Conservation (phyloP, 1,140 invertebrate species). For the Drosophila nannoptera region DNA sequence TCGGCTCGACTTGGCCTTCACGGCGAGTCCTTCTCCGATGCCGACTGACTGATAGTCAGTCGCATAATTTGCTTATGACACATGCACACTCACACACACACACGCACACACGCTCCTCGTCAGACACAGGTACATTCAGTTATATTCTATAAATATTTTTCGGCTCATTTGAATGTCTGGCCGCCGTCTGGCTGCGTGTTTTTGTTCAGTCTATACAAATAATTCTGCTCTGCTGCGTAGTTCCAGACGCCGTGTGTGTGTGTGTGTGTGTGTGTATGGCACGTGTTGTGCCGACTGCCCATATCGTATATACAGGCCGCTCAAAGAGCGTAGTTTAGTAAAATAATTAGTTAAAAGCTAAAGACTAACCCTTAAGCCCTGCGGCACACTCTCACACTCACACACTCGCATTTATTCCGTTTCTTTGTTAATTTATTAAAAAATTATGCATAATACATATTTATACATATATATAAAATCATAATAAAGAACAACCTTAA, state of each 20-base stretch:
- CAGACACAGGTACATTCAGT: constrained; percentile 35
- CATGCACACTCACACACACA: constrained; percentile 9
- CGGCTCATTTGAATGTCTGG: constrained; percentile 67
- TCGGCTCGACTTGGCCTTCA: not conserved
- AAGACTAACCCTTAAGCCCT: constrained; percentile 12
- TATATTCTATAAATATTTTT: constrained; percentile 63
- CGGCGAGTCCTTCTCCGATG: not conserved
- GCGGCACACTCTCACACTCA: constrained; percentile 28
- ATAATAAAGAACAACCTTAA: constrained; percentile 38
- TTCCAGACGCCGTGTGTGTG: too few species aligned
- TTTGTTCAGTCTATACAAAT: too few species aligned
- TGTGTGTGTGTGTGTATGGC: constrained; percentile 2
- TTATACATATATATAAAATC: constrained; percentile 29
- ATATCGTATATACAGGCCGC: constrained; percentile 14
- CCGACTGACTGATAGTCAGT: constrained; percentile 18
- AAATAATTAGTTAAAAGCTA: not conserved
- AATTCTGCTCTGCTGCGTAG: too few species aligned
- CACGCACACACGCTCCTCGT: constrained; percentile 1
- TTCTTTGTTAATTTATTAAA: constrained; percentile 43
- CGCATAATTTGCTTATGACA: constrained; percentile 32
- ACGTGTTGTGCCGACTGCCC: not conserved
- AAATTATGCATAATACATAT: constrained; percentile 14
- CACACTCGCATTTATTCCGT: constrained; percentile 13
- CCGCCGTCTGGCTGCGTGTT: constrained; percentile 48
- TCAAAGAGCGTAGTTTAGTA: not conserved